Base-by-base conservation (phyloP, 2,888 invertebrate genomes). In the Graphium colonna region DNA sequence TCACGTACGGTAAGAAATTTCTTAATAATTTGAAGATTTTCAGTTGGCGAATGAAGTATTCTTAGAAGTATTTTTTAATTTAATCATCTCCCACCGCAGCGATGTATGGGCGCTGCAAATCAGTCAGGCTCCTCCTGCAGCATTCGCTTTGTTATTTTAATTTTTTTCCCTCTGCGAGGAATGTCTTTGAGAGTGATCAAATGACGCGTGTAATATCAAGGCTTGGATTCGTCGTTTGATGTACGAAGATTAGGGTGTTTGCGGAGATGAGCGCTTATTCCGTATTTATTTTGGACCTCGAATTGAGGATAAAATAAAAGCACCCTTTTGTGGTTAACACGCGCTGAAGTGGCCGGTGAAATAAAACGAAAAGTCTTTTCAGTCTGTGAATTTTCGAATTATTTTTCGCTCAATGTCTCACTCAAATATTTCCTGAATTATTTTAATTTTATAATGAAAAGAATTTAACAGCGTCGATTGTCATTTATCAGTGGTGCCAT, bases 151-250 rank as follows among this genome's bases (percentile, higher is more conserved):
- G 84, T 88, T 86, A 85, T 88, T 87, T 87, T 84, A 84, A 83
- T 87, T 87, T 89, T 86, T 88, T 77, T 47, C 70, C 75, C 71
- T 69, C 69, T 60, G 55, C 62, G 60, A 62, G 77, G 89, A 88
- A 89, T 88, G 84, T 89, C 88, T 89, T 88, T 88, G 88, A 87
- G 76, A 82, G 76, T 76, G 77, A 77, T 86, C 80, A 86, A 88
- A 88, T 88, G 87, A 87, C 73, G 87, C 85, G 81, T 87, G 85
- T 83, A 87, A 88, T 86, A 86, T 83, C 76, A 79, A 79, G 79
- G 77, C 78, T 81, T 79, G 74, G 67, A 70, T 74, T 75, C 70
- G 61, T 65, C 75, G 84, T 87, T 88, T 87, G 86, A 87, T 86
- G 85, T 87, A 69, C 65, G 71, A 82, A 85, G 84, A 85, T 86